Percentiles rank a stretch among this genome's conserved stretches.
phyloP scores from a whole-genome alignment of 1,140 invertebrate species.

The Gonatopus flavifemur region DNA sequence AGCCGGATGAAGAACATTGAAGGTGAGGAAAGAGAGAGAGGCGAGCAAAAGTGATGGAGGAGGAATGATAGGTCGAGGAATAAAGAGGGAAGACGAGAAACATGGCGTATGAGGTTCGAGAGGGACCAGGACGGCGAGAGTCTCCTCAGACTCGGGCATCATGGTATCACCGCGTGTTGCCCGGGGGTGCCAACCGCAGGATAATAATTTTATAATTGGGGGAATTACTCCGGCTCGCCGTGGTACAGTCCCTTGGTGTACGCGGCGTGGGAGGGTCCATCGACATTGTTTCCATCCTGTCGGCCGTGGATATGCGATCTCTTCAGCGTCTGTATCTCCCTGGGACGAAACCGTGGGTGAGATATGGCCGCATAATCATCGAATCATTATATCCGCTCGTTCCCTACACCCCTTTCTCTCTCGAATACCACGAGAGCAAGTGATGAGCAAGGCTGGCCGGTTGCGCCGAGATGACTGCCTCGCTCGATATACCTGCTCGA shows the following conservation, averaged over 20 bases:
- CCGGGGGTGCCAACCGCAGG: constrained; percentile 56
- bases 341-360: constrained; percentile 47
- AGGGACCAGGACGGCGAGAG: constrained; percentile 29
- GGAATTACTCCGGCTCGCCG: constrained; percentile 54
- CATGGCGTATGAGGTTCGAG: constrained; percentile 39
- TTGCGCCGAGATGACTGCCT: constrained; percentile 26
- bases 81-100: constrained; percentile 28
- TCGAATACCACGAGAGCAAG: constrained; percentile 32
- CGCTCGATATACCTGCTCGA: too few relatives aligned
- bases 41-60: not conserved
- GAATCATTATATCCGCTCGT: constrained; percentile 54
- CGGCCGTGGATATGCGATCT: constrained; percentile 37
- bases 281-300: constrained; percentile 50
- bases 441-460: not conserved
- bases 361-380: constrained; percentile 57
- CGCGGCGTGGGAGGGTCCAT: constrained; percentile 50
- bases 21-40: not conserved
- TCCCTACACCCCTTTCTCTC: too few relatives aligned
- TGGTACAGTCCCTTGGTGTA: constrained; percentile 46
- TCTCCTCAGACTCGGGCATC: constrained; percentile 32
- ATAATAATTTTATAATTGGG: constrained; percentile 60
- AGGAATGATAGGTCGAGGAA: constrained; percentile 9
- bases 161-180: constrained; percentile 50
- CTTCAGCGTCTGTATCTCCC: constrained; percentile 43
- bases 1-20: constrained; percentile 15